Conservation (phyloP, 2,888 invertebrate species). For the Ferrisia virgata region DNA sequence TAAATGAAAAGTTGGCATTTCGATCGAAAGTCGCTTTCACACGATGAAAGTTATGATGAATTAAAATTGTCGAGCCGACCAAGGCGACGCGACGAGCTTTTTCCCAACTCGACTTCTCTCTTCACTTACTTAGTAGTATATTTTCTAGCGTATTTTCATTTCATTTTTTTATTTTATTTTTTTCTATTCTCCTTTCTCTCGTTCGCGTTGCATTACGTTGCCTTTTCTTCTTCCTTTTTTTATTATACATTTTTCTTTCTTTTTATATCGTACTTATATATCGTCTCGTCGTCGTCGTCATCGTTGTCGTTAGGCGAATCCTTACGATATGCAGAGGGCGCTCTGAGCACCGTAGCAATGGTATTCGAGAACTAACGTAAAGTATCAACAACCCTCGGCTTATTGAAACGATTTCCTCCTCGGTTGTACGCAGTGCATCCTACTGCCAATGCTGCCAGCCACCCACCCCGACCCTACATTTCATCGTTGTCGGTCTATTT, state of each 20-base stretch:
- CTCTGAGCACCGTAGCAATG: background rate
- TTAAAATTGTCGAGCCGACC: background rate
- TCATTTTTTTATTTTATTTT: background rate
- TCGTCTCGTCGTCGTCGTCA: background rate
- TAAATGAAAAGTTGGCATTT: slow-evolving; percentile 32
- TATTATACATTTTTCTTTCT: background rate
- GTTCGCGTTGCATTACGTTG: background rate
- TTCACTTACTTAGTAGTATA: too few relatives aligned
- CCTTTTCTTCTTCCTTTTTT: background rate
- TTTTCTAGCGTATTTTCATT: background rate
- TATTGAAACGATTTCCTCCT: slow-evolving; percentile 27
- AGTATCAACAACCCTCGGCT: slow-evolving; percentile 31
- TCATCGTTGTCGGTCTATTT: background rate
- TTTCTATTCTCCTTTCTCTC: background rate
- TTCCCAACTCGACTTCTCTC: background rate
- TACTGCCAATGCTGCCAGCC: too few relatives aligned
- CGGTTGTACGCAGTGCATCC: background rate
- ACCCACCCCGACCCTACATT: too few relatives aligned
- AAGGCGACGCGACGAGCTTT: background rate
- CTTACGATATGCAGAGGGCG: background rate
- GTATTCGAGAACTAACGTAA: background rate
- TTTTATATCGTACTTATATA: background rate
- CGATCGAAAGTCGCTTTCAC: slow-evolving; percentile 26
- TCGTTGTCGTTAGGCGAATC: background rate
- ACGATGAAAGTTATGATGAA: slow-evolving; percentile 5